Evolutionary conservation across 2,113 vertebrate genomes (phyloP).

Genomic region (Cynopterus brachyotis): DNA sequence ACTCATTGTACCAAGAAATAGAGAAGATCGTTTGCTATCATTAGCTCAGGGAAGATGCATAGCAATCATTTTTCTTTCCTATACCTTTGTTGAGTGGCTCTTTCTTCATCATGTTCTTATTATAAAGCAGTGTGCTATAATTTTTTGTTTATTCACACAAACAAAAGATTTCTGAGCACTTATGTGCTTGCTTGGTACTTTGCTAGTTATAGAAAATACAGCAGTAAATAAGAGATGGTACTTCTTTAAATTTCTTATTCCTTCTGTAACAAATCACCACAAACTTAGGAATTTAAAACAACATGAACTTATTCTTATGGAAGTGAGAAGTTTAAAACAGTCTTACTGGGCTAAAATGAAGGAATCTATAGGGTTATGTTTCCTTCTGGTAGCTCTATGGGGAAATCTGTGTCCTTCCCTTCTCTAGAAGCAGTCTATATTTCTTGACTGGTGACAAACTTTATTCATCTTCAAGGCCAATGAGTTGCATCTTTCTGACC

Average conservation of each 20-base stretch:
- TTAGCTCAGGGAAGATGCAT: background rate
- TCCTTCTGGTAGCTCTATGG: background rate
- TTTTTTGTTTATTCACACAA: background rate
- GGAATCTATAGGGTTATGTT: background rate
- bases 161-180: background rate
- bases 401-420: background rate
- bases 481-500: background rate
- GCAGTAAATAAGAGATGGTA: background rate
- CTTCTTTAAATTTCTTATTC: background rate
- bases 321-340: background rate
- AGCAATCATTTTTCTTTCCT: background rate
- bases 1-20: background rate
- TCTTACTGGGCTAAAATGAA: background rate
- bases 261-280: background rate
- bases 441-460: background rate
- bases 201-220: background rate
- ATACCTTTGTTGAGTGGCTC: background rate
- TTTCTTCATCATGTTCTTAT: background rate
- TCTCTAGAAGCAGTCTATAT: background rate
- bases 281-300: background rate
- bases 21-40: background rate
- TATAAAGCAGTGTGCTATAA: background rate
- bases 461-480: background rate
- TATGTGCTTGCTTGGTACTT: background rate
- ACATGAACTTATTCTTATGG: background rate